A percentile compares a stretch with the other conserved stretches of the same genome.
These are phyloP conservation scores for Cactoblastis cactorum DNA, from an alignment of 2,888 invertebrate genomes.

Conservation along the genomic window DNA sequence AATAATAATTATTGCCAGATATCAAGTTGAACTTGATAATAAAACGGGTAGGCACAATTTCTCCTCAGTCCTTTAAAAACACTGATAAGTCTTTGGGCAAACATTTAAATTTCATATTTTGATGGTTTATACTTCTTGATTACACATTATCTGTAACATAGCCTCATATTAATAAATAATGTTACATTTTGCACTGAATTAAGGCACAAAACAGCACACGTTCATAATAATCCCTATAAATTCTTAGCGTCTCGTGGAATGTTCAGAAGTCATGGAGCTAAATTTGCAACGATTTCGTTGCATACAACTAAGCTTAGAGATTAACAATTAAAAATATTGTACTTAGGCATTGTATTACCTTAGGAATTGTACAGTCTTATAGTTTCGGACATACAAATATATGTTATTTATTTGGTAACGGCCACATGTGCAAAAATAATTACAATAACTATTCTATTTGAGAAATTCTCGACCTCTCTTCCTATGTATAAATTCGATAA, in stretches of 20 bases:
- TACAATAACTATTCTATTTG: slow-evolving; percentile 17
- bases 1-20: too few relatives aligned
- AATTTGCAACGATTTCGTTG: not conserved
- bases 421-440: slow-evolving; percentile 21
- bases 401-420: slow-evolving; percentile 49
- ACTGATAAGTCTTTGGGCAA: too few relatives aligned
- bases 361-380: slow-evolving; percentile 52
- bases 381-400: slow-evolving; percentile 25
- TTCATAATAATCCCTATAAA: slow-evolving; percentile 5
- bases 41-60: too few relatives aligned
- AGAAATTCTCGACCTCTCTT: slow-evolving; percentile 7
- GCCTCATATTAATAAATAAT: too few relatives aligned
- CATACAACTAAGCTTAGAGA: slow-evolving; percentile 14
- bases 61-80: too few relatives aligned
- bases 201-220: slow-evolving; percentile 5
- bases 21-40: too few relatives aligned
- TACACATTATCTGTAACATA: too few relatives aligned
- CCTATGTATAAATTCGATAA: slow-evolving; percentile 15
- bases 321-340: slow-evolving; percentile 19
- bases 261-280: slow-evolving; percentile 68
- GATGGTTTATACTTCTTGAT: too few relatives aligned
- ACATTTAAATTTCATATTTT: too few relatives aligned
- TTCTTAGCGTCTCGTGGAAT: slow-evolving; percentile 50
- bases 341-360: slow-evolving; percentile 34
- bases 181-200: not conserved